phyloP scores from a whole-genome alignment of 2,113 vertebrate genomes.

The Mesitornis unicolor region DNA sequence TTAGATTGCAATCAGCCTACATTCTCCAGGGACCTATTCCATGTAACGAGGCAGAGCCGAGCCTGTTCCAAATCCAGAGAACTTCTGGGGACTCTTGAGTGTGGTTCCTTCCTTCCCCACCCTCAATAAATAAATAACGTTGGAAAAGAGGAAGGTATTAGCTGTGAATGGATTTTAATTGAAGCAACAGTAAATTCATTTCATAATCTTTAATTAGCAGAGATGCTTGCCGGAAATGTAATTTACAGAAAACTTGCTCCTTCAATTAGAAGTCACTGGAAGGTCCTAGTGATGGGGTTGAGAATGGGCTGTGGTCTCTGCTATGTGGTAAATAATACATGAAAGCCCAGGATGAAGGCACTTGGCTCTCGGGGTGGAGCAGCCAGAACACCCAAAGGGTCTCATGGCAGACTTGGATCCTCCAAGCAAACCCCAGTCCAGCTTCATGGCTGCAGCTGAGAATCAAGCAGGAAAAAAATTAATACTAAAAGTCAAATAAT shows the following conservation, averaged over 20 bases:
- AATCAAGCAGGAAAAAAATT: not conserved
- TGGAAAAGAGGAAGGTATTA: slow-evolving; percentile 53
- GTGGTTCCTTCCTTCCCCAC: not conserved
- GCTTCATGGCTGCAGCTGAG: not conserved
- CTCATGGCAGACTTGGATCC: not conserved
- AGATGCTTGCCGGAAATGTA: not conserved
- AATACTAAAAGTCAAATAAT: not conserved
- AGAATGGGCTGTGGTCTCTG: not conserved
- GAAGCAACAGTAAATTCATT: slow-evolving; percentile 38
- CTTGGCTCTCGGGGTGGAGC: not conserved
- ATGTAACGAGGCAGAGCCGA: slow-evolving; percentile 43
- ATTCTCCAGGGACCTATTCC: slow-evolving; percentile 57
- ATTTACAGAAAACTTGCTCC: slow-evolving; percentile 7
- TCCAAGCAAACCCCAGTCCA: not conserved
- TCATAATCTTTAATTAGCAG: slow-evolving; percentile 52
- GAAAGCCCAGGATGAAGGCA: not conserved
- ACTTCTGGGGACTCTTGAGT: slow-evolving; percentile 24
- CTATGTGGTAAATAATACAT: not conserved
- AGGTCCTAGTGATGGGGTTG: not conserved
- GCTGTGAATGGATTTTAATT: slow-evolving; percentile 62
- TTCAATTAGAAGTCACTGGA: not conserved
- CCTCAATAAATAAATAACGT: slow-evolving; percentile 28
- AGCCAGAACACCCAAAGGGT: not conserved
- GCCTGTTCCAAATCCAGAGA: slow-evolving; percentile 47
- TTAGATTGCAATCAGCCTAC: slow-evolving; percentile 68